Percentiles rank a stretch among this genome's conserved stretches.
These are phyloP conservation scores for Nomia melanderi DNA, from an alignment of 1,140 invertebrate species.

Conservation along the genomic window DNA sequence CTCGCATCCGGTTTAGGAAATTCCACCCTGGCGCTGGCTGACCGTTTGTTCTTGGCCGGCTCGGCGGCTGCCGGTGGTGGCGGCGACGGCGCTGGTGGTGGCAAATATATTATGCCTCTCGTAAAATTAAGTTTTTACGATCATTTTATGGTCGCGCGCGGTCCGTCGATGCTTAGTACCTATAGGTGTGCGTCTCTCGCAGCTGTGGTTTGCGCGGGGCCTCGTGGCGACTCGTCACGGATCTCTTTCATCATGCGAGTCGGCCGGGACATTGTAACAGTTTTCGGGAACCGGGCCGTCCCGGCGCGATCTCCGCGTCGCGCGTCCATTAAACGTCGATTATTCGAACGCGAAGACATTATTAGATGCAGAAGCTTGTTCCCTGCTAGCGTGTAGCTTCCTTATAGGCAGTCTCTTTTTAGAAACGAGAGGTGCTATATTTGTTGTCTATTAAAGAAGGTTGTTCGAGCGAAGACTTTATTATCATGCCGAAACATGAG, in stretches of 20 bases:
- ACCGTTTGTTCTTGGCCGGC: slow-evolving; percentile 58
- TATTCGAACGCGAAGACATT: too few relatives aligned
- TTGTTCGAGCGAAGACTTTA: too few relatives aligned
- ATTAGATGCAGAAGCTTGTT: too few relatives aligned
- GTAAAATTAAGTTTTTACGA: slow-evolving; percentile 82
- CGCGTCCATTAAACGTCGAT: too few relatives aligned
- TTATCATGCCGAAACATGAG: too few relatives aligned
- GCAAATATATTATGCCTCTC: slow-evolving; percentile 81
- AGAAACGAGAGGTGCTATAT: too few relatives aligned
- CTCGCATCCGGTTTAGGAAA: slow-evolving; percentile 60
- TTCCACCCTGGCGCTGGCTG: slow-evolving; percentile 63
- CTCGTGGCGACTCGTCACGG: slow-evolving; percentile 62
- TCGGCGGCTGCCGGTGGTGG: slow-evolving; percentile 36
- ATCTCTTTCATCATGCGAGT: slow-evolving; percentile 60
- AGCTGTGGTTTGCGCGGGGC: slow-evolving; percentile 57
- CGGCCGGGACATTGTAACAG: slow-evolving; percentile 57
- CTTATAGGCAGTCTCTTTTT: too few relatives aligned
- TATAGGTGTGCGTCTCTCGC: slow-evolving; percentile 70
- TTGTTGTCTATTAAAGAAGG: too few relatives aligned
- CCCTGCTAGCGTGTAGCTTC: too few relatives aligned
- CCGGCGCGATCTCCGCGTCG: neutral
- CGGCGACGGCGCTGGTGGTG: slow-evolving; percentile 67
- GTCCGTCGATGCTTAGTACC: slow-evolving; percentile 74
- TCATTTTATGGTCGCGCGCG: slow-evolving; percentile 80
- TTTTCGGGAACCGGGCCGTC: slow-evolving; percentile 49